Conservation (phyloP, 1,140 invertebrate species). For the Liolophura sinensis region DNA sequence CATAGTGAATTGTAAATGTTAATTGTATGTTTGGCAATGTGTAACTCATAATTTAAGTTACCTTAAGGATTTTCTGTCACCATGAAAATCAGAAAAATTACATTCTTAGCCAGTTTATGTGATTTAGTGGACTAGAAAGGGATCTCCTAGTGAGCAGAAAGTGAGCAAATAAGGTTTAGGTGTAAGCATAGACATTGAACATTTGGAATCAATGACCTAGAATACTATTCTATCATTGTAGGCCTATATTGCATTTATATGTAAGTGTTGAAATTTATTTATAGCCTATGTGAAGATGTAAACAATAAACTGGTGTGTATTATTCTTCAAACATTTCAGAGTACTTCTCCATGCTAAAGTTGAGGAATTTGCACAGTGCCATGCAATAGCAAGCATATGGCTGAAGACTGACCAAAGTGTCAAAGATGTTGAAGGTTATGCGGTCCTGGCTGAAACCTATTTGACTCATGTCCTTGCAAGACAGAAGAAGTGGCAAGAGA, state of each 20-base stretch:
- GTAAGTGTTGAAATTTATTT: background rate
- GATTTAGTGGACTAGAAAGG: too few relatives aligned
- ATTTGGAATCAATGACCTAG: background rate
- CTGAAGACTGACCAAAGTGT: constrained; percentile 4
- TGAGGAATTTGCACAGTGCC: constrained; percentile 15
- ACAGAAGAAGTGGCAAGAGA: too few relatives aligned
- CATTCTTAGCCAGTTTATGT: background rate
- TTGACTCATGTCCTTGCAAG: too few relatives aligned
- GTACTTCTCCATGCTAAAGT: constrained; percentile 19
- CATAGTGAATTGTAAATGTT: background rate
- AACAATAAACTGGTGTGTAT: background rate
- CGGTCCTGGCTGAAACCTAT: too few relatives aligned
- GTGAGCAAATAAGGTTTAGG: background rate
- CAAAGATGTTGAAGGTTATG: background rate
- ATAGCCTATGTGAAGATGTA: background rate
- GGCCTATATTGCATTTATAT: too few relatives aligned
- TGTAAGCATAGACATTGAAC: background rate
- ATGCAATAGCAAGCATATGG: constrained; percentile 16
- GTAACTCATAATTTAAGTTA: too few relatives aligned
- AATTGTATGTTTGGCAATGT: too few relatives aligned
- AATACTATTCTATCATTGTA: background rate
- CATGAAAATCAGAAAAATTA: background rate
- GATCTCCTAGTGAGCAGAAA: background rate
- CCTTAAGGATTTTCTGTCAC: background rate
- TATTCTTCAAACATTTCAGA: constrained; percentile 7